phyloP scores from a whole-genome alignment of 2,888 invertebrate genomes.

The Caenorhabditis sp. region DNA sequence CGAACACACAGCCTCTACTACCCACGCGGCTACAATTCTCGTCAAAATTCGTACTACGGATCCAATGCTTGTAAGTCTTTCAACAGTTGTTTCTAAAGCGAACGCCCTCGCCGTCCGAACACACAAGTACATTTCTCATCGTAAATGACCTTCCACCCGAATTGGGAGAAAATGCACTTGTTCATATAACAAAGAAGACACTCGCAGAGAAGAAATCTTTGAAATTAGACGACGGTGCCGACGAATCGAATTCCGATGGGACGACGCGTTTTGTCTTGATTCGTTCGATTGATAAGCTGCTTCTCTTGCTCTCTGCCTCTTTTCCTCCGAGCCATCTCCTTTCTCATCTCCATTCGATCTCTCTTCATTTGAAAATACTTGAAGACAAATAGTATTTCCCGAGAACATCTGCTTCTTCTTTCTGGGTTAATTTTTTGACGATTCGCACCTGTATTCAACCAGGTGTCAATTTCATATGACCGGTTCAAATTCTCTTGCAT shows the following conservation, averaged over 20 bases:
- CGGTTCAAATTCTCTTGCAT: conserved; percentile 36
- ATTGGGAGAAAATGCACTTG: conserved; percentile 8
- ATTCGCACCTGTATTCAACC: conserved; percentile 43
- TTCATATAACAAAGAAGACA: conserved; percentile 25
- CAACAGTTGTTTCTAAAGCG: neutral
- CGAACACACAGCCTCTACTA: conserved; percentile 73
- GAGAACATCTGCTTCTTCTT: conserved; percentile 25
- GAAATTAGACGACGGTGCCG: conserved; percentile 14
- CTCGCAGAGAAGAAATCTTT: conserved; percentile 12
- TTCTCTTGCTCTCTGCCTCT: conserved; percentile 4
- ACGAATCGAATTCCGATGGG: conserved; percentile 37
- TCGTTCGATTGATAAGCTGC: conserved; percentile 36
- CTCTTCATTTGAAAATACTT: neutral
- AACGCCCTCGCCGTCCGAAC: conserved; percentile 2
- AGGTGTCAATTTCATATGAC: conserved; percentile 41
- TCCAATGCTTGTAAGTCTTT: conserved; percentile 72
- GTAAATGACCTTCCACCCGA: conserved; percentile 40
- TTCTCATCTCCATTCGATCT: neutral
- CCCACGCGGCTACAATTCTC: conserved; percentile 65
- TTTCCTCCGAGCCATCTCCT: neutral
- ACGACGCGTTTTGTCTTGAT: conserved; percentile 21
- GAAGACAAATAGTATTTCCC: neutral
- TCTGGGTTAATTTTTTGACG: conserved; percentile 33
- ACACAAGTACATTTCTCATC: conserved; percentile 47
- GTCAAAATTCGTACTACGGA: conserved; percentile 69